Conservation (phyloP, 2,797 vertebrate species). For the Danio choprae region DNA sequence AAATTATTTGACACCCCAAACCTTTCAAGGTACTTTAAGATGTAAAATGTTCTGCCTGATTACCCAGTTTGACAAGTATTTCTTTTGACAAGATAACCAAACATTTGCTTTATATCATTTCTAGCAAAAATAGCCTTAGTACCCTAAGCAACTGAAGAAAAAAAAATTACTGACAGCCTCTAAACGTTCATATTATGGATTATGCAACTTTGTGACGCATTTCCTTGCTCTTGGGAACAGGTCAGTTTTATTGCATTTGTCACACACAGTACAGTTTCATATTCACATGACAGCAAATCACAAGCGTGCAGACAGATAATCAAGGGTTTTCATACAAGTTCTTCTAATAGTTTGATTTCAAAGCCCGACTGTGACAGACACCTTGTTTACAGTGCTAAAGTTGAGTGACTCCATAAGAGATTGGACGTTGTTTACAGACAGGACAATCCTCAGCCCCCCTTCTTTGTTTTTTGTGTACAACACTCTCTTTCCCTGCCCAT, state of each 20-base stretch:
- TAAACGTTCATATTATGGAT: neutral
- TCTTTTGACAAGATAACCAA: neutral
- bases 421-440: conserved; percentile 83
- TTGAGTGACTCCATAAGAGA: conserved; percentile 71
- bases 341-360: neutral
- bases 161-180: neutral
- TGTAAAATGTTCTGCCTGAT: neutral
- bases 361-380: neutral
- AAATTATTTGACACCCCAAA: no score
- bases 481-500: conserved; percentile 61
- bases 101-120: neutral
- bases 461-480: conserved; percentile 13
- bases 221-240: neutral
- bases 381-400: conserved; percentile 46
- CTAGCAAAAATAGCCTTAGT: neutral
- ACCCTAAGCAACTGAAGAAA: neutral
- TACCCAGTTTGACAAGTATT: neutral
- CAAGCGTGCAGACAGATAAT: neutral
- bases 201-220: neutral
- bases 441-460: conserved; percentile 67
- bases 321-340: neutral
- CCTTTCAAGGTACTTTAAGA: no score
- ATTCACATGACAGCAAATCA: conserved; percentile 19
- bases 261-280: neutral
- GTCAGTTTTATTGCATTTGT: conserved; percentile 14